Evolutionary conservation across 1,140 invertebrate species (phyloP).

Genomic region (Pseudomyrmex cubaensis): DNA sequence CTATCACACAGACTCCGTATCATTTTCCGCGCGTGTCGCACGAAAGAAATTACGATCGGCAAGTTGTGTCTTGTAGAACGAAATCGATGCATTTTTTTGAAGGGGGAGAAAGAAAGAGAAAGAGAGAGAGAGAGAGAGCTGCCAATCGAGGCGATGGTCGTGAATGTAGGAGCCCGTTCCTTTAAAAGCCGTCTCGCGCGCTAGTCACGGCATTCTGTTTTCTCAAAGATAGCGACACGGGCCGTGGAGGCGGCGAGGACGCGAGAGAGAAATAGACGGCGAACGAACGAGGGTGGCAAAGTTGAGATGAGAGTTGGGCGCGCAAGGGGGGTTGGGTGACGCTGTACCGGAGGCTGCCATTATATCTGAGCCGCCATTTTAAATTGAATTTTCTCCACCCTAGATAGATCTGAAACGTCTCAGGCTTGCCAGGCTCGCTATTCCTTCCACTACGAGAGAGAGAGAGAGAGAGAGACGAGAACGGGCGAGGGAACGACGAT

Average conservation of each 20-base stretch:
- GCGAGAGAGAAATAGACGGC: constrained; percentile 73
- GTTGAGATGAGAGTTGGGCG: constrained; percentile 79
- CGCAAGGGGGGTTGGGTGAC: constrained; percentile 72
- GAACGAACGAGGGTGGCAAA: constrained; percentile 76
- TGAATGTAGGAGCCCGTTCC: constrained; percentile 34
- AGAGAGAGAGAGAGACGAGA: too few relatives aligned
- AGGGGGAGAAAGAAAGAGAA: too few relatives aligned
- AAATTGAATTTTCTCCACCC: constrained; percentile 85
- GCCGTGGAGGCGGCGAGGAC: constrained; percentile 52
- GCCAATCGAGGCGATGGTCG: constrained; percentile 21
- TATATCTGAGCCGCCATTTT: constrained; percentile 86
- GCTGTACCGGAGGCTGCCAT: constrained; percentile 84
- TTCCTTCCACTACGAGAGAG: constrained; percentile 61
- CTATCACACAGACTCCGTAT: background rate
- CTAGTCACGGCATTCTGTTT: constrained; percentile 71
- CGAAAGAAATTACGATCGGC: background rate
- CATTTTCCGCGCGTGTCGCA: background rate
- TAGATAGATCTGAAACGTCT: constrained; percentile 85
- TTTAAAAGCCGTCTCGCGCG: constrained; percentile 59
- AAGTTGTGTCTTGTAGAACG: background rate
- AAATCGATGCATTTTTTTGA: constrained; percentile 32
- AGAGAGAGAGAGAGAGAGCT: background rate
- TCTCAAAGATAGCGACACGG: constrained; percentile 72
- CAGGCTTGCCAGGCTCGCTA: constrained; percentile 76
- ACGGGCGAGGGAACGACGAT: background rate